Evolutionary conservation across 2,113 vertebrate species (phyloP).

Genomic region (Pavo muticus): DNA sequence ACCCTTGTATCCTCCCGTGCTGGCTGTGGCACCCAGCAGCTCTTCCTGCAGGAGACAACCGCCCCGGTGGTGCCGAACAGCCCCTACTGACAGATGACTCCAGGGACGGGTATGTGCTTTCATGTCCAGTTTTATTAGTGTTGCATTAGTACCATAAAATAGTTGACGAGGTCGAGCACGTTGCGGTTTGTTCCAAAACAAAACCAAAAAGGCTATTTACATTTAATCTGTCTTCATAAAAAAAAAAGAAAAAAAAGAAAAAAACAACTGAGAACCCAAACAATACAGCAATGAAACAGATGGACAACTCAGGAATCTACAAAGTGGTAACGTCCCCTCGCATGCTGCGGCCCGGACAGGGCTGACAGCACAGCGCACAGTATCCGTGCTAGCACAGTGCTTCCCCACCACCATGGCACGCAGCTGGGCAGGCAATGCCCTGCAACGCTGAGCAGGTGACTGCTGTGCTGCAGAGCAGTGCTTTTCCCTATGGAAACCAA

Average conservation of each 20-base stretch:
- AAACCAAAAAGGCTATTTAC: constrained; percentile 61
- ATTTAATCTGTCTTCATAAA: constrained; percentile 55
- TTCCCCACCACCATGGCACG: rapidly evolving
- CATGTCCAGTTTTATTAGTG: constrained; percentile 79
- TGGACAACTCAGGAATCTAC: constrained; percentile 49
- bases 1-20: background rate
- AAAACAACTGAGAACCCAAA: constrained; percentile 52
- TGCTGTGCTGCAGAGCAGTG: background rate
- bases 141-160: constrained; percentile 78
- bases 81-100: constrained; percentile 8
- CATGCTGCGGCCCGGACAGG: rapidly evolving
- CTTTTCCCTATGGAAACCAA: background rate
- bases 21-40: background rate
- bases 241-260: background rate
- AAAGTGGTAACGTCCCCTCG: background rate
- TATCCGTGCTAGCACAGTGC: rapidly evolving
- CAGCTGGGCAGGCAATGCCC: rapidly evolving
- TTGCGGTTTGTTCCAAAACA: constrained; percentile 59
- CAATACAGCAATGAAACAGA: constrained; percentile 62
- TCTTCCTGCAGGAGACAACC: background rate
- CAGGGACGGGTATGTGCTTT: constrained; percentile 60
- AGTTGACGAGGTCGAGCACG: constrained; percentile 66
- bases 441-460: background rate
- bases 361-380: background rate
- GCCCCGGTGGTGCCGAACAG: background rate